Base-by-base conservation (phyloP, 2,797 vertebrate genomes). In the Cheirogaleus major region DNA sequence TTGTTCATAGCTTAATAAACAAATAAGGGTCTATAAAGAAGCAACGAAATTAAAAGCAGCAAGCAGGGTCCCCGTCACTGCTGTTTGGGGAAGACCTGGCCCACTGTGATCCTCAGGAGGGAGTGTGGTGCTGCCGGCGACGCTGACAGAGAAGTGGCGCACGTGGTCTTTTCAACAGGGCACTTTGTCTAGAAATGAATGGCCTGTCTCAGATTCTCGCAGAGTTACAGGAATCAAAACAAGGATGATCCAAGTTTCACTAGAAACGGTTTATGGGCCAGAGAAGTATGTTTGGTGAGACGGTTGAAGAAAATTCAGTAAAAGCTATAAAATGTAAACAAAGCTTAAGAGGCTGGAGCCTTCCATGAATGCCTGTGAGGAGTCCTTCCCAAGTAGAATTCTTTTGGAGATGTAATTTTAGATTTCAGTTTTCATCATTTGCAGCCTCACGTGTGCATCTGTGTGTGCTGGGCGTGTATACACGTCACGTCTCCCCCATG, bases 231-330 rank as follows among this genome's bases (percentile, higher is more conserved):
- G 65, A 98, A 94, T 92, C 81, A 81, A 23, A 93, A 4, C 61
- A 82, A 78, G 82, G 41, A 38, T 10, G 57, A 82, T 96, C 70
- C 83, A 96, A 78, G 50, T 96, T 95, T 96, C 89, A 70, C 69
- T 78, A 84, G 83, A 88, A 93, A 93, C 7, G 5, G 75, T 88
- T 90, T 90, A 94, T 76, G 76, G 73, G 72, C 55, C 80, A 87
- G 45, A 94, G 93, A 89, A 81, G 59, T 35, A 75, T 91, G 91
- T 96, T 91, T 92, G 61, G 76, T 94, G 69, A 97, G 50, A 81
- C 75, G 90, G 65, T 25, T 80, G 96, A 89, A 95, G 82, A 96
- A 95, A 93, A 94, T 94, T 96, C 35, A 94, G 78, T 90, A 70
- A 93, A 94, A 57, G 38, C 89, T 95, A 67, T 95, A 84, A 97